These are phyloP conservation scores for Bemisia tabaci DNA, from an alignment of 1,140 invertebrate genomes.

Conservation along the genomic window DNA sequence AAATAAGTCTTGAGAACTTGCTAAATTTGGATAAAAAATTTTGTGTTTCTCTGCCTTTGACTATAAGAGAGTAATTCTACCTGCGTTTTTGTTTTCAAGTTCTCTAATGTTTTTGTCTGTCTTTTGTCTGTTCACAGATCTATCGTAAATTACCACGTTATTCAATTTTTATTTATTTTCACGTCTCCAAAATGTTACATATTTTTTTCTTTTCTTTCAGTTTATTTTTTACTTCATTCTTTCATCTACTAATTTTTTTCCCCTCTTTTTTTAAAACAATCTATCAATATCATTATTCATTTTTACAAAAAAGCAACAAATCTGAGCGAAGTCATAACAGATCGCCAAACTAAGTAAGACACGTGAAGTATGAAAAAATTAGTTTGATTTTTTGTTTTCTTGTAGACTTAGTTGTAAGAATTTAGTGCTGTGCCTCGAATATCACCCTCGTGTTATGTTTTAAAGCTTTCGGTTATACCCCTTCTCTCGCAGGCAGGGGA, in stretches of 20 bases:
- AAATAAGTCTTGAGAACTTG: no score
- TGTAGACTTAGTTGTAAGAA: neutral
- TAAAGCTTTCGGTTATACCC: neutral
- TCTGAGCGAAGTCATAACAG: neutral
- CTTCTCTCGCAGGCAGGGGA: no score
- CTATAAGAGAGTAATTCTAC: no score
- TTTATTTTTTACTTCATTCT: neutral
- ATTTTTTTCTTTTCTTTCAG: neutral
- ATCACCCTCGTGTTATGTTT: neutral
- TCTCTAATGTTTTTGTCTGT: neutral
- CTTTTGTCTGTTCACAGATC: neutral
- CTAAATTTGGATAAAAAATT: no score
- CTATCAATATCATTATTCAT: no score
- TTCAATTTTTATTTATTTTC: neutral
- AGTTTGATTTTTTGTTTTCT: neutral
- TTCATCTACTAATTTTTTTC: no score
- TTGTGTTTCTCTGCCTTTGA: no score
- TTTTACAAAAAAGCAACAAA: no score
- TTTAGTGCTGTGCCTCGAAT: neutral
- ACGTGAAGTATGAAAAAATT: neutral
- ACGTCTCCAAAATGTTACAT: neutral
- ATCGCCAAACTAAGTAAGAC: neutral
- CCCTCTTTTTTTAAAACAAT: no score
- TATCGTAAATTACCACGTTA: neutral
- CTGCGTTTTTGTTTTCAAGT: no score